These are phyloP conservation scores for Saccopteryx leptura DNA, from an alignment of 2,113 vertebrate species.

Conservation along the genomic window DNA sequence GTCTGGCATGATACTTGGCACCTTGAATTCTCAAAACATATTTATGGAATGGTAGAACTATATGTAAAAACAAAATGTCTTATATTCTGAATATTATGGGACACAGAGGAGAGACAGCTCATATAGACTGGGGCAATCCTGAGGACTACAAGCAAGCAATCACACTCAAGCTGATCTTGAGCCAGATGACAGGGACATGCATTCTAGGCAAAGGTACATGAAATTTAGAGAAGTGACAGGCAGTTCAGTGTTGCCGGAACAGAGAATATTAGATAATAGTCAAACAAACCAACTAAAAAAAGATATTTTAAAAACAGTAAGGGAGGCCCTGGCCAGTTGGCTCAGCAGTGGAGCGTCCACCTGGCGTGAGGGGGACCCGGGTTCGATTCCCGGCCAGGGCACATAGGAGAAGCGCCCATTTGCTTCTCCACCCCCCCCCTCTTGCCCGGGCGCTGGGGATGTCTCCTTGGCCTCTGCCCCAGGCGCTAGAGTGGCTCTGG, in stretches of 20 bases:
- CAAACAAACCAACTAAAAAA: conserved; percentile 47
- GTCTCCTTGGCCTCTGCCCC: too few species aligned
- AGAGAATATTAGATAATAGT: neutral
- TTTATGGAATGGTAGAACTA: neutral
- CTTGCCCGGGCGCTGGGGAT: too few species aligned
- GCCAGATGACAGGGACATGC: neutral
- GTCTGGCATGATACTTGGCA: neutral
- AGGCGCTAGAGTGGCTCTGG: too few species aligned
- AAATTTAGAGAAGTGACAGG: neutral
- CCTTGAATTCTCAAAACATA: neutral
- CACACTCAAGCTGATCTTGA: neutral
- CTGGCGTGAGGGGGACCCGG: too few species aligned
- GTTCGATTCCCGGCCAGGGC: too few species aligned
- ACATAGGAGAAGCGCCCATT: too few species aligned
- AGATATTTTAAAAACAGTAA: conserved; percentile 38
- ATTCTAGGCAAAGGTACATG: neutral
- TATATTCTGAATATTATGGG: neutral
- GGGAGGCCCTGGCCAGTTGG: too few species aligned
- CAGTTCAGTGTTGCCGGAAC: neutral
- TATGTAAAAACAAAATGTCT: conserved; percentile 20
- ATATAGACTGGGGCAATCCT: neutral
- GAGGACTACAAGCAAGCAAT: neutral
- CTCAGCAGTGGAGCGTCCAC: too few species aligned
- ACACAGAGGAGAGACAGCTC: neutral
- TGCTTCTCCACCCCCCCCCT: too few species aligned